Base-by-base conservation (phyloP, 2,888 invertebrate genomes). In the Hartigia nigra region DNA sequence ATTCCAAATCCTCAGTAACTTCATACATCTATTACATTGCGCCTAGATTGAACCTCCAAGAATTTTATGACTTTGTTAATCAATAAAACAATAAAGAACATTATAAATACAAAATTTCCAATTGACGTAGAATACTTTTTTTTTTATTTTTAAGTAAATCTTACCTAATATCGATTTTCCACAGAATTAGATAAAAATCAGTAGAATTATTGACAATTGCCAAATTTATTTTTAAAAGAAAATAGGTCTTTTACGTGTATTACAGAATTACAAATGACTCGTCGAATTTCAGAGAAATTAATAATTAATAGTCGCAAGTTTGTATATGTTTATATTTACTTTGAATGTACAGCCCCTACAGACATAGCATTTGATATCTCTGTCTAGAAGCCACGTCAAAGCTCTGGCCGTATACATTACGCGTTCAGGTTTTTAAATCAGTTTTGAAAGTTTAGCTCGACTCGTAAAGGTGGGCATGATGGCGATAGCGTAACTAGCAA, bases 381-480 rank as follows among this genome's bases (percentile, higher is more conserved):
- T 31, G 31, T 12, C 72, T 31, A 31, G 9, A 12, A 31, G 31
- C 32, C 31, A 34, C 72, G 72, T 72, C 72, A 72, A 72, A 72
- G 72, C 34, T 72, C 72, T 1, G 32, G 11, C 32, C 72, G 31
- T 14, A 31, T 72, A 31, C 72, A 32, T 23, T 23, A 9, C 23
- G 82, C 77, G 78, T 79, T 74, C 80, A 82, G 82, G 81, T 84
- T 83, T 84, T 82, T 83, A 82, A 84, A 83, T 81, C 83, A 87
- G 85, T 87, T 87, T 83, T 83, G 81, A 80, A 86, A 87, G 84
- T 87, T 87, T 81, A 81, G 80, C 77, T 80, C 76, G 77, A 78
- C 80, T 82, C 82, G 81, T 83, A 83, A 83, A 83, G 81, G 82
- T 78, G 78, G 72, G 76, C 55, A 55, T 9, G 55, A 55, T 23